Evolutionary conservation across 2,888 invertebrate species (phyloP).

Genomic region (Limnephilus marmoratus): DNA sequence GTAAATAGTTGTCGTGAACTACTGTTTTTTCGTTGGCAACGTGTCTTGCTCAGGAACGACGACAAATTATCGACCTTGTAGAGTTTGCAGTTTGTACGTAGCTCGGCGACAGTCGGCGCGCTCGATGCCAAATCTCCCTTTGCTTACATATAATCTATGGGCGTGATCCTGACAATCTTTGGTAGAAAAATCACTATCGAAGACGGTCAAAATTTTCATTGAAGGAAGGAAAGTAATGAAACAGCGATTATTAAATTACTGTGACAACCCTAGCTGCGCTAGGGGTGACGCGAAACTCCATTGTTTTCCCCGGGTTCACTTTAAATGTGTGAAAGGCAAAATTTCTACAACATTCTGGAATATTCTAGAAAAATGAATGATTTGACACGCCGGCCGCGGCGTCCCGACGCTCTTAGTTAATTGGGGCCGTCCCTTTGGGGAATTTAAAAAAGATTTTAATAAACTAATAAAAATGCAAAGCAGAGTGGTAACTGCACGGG

Average conservation of each 20-base stretch:
- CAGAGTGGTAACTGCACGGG: neutral
- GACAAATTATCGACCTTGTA: too few species aligned
- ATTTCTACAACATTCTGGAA: conserved; percentile 1
- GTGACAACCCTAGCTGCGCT: neutral
- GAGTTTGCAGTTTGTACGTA: too few species aligned
- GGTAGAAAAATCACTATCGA: neutral
- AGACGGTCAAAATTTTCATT: too few species aligned
- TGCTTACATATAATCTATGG: too few species aligned
- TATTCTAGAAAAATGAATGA: conserved; percentile 17
- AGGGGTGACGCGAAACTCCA: neutral
- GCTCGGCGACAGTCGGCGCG: too few species aligned
- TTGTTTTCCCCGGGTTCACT: conserved; percentile 4
- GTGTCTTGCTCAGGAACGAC: too few species aligned
- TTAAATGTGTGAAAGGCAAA: neutral
- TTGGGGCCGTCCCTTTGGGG: neutral
- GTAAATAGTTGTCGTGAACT: too few species aligned
- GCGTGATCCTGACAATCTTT: neutral
- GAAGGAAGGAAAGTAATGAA: too few species aligned
- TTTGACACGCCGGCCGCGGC: conserved; percentile 11
- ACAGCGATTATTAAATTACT: neutral
- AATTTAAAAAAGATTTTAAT: neutral
- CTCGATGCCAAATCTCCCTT: too few species aligned
- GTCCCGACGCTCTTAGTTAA: conserved; percentile 12
- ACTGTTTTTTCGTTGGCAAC: too few species aligned
- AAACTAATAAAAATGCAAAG: neutral